phyloP scores from a whole-genome alignment of 2,888 invertebrate genomes.

The Perithous albicinctus region DNA sequence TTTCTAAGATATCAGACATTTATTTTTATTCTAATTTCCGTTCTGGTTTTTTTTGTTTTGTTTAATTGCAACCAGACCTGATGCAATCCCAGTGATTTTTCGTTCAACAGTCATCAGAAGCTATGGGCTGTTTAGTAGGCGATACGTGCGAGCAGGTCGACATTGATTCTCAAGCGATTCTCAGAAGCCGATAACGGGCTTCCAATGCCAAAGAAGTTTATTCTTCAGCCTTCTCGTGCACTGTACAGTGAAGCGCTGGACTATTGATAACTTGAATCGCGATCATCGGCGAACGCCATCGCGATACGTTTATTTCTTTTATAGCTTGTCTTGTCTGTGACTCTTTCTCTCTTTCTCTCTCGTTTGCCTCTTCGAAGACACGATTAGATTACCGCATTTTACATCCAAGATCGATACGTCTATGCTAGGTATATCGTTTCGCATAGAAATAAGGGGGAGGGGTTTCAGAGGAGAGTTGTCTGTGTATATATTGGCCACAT shows the following conservation, averaged over 20 bases:
- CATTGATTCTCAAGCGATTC: conserved; percentile 72
- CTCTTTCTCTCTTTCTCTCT: background rate
- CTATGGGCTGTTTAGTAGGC: conserved; percentile 56
- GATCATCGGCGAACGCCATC: conserved; percentile 41
- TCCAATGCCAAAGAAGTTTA: conserved; percentile 60
- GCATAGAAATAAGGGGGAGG: background rate
- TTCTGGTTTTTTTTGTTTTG: background rate
- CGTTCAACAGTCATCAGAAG: conserved; percentile 32
- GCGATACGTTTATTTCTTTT: conserved; percentile 41
- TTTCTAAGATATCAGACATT: background rate
- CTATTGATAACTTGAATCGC: conserved; percentile 60
- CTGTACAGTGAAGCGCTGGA: conserved; percentile 8
- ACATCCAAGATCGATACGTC: conserved; percentile 48
- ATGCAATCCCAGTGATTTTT: conserved; percentile 9
- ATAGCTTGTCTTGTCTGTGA: background rate
- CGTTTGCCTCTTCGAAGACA: conserved; percentile 55
- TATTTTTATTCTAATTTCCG: background rate
- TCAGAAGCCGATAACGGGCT: conserved; percentile 69
- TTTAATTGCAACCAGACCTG: background rate
- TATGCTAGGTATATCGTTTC: background rate
- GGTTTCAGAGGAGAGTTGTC: conserved; percentile 16
- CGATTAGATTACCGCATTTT: conserved; percentile 64
- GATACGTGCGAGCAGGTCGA: conserved; percentile 61
- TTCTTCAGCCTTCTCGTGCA: conserved; percentile 48
- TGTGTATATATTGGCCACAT: background rate